These are phyloP conservation scores for Plagodis dolabraria DNA, from an alignment of 2,888 invertebrate species.

Conservation along the genomic window DNA sequence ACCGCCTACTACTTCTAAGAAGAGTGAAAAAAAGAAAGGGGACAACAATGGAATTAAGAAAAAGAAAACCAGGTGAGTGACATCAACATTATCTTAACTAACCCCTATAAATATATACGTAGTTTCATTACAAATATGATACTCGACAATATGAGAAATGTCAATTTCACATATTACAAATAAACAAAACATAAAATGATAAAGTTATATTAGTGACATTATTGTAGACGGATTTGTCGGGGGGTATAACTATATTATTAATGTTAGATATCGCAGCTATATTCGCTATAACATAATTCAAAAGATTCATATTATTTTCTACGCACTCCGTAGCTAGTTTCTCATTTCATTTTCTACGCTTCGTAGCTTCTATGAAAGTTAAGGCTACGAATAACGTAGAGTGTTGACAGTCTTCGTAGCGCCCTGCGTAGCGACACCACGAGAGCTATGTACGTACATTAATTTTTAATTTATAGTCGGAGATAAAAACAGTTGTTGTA, in stretches of 20 bases:
- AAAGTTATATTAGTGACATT: no score
- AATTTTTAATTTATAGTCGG: neutral
- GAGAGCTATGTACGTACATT: no score
- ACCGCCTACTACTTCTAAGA: conserved; percentile 83
- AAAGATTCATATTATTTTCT: no score
- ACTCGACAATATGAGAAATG: neutral
- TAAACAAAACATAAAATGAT: no score
- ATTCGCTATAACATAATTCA: no score
- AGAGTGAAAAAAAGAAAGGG: conserved; percentile 92
- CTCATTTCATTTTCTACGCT: conserved; percentile 4
- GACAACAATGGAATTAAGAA: conserved; percentile 95
- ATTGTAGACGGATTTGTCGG: no score
- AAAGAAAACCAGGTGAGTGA: conserved; percentile 93
- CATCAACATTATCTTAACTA: neutral
- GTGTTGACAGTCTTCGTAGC: conserved; percentile 17
- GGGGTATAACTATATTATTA: no score
- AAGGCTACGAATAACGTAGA: conserved; percentile 16
- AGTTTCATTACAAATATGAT: neutral
- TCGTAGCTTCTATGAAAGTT: conserved; percentile 39
- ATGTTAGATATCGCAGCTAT: no score
- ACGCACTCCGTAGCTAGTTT: no score
- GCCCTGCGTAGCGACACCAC: conserved; percentile 8
- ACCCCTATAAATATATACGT: neutral
- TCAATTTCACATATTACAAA: no score
- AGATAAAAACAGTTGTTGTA: no score